Evolutionary conservation across 2,797 vertebrate genomes (phyloP), one percentile per base, ranked within the genome.

Genomic region (Jordanella pulchra): DNA sequence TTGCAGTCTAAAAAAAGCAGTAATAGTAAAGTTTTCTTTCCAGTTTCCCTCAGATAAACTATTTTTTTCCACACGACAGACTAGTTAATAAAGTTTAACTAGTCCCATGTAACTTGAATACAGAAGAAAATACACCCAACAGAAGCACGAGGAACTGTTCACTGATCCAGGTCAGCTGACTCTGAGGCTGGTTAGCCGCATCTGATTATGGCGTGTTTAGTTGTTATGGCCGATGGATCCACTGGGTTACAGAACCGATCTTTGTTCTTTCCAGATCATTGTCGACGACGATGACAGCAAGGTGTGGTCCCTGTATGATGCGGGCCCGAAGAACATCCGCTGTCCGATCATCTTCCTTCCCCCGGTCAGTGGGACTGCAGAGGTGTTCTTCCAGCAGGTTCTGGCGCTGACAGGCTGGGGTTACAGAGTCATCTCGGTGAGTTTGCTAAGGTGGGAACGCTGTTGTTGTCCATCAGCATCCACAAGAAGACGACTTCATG

Each of bases 251-350:
- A 35, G 30, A 35, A 39, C 30, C 11, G 7, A 2, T 32, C 28
- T 58, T 23, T 81, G 65, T 73, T 70, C 39, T 53, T 60, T 77
- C n/a, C 88, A 99, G 98, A 98, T 99, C 64, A 99, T 99, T 14
- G 98, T 99, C 9, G 98, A 99, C 0, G 98, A 99, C 39, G 98
- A 99, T 0, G 98, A 99, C 94, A 99, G 97, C 74, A 99, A 99
- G 88, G 96, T 99, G 63, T 99, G 98, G 98, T 97, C 98, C 0
- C 90, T 99, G 67, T 99, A 99, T 6, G 98, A 99, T 11, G 97
- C 98, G 0, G 98, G 98, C 28, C 97, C 97, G 0, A 95, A 97
- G 88, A 98, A 87, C 85, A 96, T 99, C 87, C 88, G 98, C 32
- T 99, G 98, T 84, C 98, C 98, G 0, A 96, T 99, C 89, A 96